These are phyloP conservation scores for Setophaga coronata DNA, from an alignment of 2,113 vertebrate species.

Conservation along the genomic window DNA sequence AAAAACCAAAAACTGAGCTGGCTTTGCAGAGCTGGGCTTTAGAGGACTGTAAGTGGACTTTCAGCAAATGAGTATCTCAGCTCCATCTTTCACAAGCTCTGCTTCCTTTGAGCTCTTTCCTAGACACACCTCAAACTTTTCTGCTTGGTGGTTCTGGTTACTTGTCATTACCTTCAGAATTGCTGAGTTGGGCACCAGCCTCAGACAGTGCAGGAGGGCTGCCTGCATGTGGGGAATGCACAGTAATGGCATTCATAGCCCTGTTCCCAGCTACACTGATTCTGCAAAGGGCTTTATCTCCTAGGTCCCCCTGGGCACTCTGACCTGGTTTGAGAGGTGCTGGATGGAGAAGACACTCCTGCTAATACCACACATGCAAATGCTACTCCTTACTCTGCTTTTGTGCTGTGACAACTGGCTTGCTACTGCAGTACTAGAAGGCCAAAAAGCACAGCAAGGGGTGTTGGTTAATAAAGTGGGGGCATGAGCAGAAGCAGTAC, in stretches of 20 bases:
- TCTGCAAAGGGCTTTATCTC: background rate
- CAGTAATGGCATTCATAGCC: background rate
- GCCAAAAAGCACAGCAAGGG: background rate
- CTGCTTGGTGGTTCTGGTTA: background rate
- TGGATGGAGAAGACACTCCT: background rate
- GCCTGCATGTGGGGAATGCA: background rate
- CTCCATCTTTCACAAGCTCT: background rate
- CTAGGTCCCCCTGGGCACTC: background rate
- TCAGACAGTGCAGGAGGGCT: background rate
- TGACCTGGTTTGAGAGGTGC: background rate
- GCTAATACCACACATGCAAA: background rate
- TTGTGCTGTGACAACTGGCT: background rate
- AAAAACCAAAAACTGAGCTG: background rate
- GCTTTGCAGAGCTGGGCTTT: background rate
- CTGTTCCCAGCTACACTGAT: background rate
- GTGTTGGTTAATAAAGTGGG: background rate
- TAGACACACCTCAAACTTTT: background rate
- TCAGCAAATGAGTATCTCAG: background rate
- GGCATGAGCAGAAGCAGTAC: background rate
- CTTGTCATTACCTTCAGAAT: background rate
- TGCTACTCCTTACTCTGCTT: background rate
- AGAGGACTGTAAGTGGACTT: background rate
- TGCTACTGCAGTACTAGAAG: background rate
- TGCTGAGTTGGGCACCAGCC: background rate
- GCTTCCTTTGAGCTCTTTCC: background rate